These are phyloP conservation scores for Macrotrachela quadricornifera DNA, from an alignment of 1,140 invertebrate genomes.

Conservation along the genomic window DNA sequence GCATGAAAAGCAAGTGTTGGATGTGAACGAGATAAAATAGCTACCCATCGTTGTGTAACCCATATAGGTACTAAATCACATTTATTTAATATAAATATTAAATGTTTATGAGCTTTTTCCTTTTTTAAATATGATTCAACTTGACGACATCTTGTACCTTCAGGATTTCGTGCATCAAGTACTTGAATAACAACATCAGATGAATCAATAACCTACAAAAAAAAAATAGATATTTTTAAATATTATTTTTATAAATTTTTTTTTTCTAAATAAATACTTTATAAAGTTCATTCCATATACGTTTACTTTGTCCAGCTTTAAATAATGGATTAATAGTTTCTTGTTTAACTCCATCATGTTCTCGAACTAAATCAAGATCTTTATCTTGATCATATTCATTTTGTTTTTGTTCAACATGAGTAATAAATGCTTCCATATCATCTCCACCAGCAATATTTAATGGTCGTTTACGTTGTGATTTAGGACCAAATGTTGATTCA, in stretches of 20 bases:
- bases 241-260: too few species aligned
- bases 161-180: slow-evolving; percentile 75
- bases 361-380: background rate
- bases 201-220: slow-evolving; percentile 64
- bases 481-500: slow-evolving; percentile 77
- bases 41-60: slow-evolving; percentile 78
- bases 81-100: slow-evolving; percentile 84
- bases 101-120: slow-evolving; percentile 78
- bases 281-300: slow-evolving; percentile 98
- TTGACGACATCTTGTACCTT: slow-evolving; percentile 75
- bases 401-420: slow-evolving; percentile 19
- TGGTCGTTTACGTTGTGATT: slow-evolving; percentile 69
- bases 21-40: slow-evolving; percentile 70
- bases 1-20: slow-evolving; percentile 96
- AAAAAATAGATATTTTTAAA: too few species aligned
- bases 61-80: slow-evolving; percentile 77
- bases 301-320: slow-evolving; percentile 61
- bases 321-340: slow-evolving; percentile 31
- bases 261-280: slow-evolving; percentile 71
- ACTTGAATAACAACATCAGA: slow-evolving; percentile 84
- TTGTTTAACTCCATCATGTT: slow-evolving; percentile 13
- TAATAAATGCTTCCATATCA: slow-evolving; percentile 8
- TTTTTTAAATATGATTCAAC: slow-evolving; percentile 69
- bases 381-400: slow-evolving; percentile 11
- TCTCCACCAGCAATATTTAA: slow-evolving; percentile 43